Evolutionary conservation across 2,888 invertebrate genomes (phyloP), one percentile per base, ranked within the genome.

Genomic region (Pammene aurita): DNA sequence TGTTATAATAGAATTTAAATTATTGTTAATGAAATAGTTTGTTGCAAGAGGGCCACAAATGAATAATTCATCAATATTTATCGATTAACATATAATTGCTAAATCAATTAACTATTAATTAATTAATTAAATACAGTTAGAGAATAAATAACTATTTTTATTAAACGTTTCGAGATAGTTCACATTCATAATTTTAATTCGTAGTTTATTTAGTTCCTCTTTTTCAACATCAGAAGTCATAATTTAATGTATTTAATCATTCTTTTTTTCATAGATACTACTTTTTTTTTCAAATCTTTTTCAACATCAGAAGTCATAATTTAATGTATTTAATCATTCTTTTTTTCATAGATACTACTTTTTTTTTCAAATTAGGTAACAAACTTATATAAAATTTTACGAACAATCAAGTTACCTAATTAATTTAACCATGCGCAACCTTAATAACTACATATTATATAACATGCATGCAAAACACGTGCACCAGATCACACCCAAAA

Each of bases 81-180:
- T 62, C 41, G 50, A 62, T 62, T 62, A 52, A 38, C 26, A 50
- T 26, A 62, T 62, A 52, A 62, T 62, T 62, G 41, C n/a, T 9
- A 44, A 55, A 64, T 46, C 55, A 44, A 64, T 64, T 46, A 55
- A 64, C 55, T 64, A 16, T 26, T 56, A 55, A 64, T 64, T 44
- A 56, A 16, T 26, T 56, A 55, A 64, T 64, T 44, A 56, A 64
- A 55, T 11, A 64, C 55, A 64, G 55, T 64, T 64, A 64, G 13
- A 54, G 52, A 42, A 61, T 52, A 61, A 44, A 58, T 58, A 41
- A 62, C 13, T n/a, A 38, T 6, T 61, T 38, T 50, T 61, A 62
- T 26, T 62, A 0, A 50, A 41, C 26, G 9, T 52, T n/a, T 52
- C 26, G 16, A 41, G 48, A 14, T 46, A 11, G 38, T 35, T 54